Evolutionary conservation across 2,888 invertebrate species (phyloP), one percentile per base, ranked within the genome.

Genomic region (Lycaena phlaeas): DNA sequence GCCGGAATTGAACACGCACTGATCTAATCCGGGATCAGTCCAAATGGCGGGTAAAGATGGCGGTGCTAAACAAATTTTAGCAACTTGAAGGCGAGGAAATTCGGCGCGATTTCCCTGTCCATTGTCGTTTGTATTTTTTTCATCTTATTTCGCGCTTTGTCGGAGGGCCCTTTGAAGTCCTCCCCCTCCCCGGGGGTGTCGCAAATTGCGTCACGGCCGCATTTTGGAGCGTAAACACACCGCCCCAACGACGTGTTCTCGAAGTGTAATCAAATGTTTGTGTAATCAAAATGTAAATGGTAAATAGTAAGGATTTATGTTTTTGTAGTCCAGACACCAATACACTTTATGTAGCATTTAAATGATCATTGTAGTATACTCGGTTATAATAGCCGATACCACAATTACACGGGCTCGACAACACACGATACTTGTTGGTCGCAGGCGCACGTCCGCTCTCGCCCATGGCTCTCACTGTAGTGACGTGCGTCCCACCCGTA

Each of bases 81-180:
- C 70, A 70, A 67, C 70, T 68, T 65, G 72, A 72, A 64, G 39
- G 31, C 30, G 39, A 68, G 64, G 59, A 64, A 51, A 67, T 67
- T 64, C 60, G 59, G 61, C 69, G 69, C 75, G 73, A 78, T 81
- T 82, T 79, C 67, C 73, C 72, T 68, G 72, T 63, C 69, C 76
- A 76, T 77, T 82, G 77, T 78, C 78, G 77, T 74, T 72, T 65
- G 59, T 71, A 63, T 73, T 68, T 72, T 77, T 81, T 78, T 79
- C 82, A 76, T 81, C 79, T 82, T 84, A 82, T 84, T 84, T 81
- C 77, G 74, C 76, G 76, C 81, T 82, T 81, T 84, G 82, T 82
- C 81, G 82, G 79, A 71, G 56, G 56, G 71, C 68, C 70, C 79
- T 84, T 84, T 82, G 82, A 82, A 73, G 82, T 81, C 56, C 52